Evolutionary conservation across 2,797 vertebrate genomes (phyloP).

Genomic region (Sebastes cheni): DNA sequence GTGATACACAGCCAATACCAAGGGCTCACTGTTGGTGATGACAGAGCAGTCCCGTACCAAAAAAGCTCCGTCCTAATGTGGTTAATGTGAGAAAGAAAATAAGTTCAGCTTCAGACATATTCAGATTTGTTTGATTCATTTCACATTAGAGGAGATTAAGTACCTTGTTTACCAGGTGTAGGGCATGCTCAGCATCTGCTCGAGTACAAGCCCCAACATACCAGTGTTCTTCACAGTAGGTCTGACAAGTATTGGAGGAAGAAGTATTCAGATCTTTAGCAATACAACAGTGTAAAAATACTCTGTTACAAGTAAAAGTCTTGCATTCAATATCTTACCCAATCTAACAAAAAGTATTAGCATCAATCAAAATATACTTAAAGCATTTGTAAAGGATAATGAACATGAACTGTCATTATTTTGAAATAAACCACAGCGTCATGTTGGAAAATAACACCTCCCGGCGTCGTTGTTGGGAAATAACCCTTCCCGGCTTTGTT

Average conservation of each 20-base stretch:
- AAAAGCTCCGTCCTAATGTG: constrained; percentile 89
- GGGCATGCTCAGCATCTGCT: constrained; percentile 84
- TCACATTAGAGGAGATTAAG: not conserved
- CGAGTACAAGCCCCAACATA: constrained; percentile 85
- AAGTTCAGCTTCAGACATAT: not conserved
- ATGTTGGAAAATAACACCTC: too few relatives aligned
- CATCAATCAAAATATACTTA: not conserved
- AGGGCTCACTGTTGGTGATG: constrained; percentile 83
- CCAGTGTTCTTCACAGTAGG: constrained; percentile 78
- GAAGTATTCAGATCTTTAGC: not conserved
- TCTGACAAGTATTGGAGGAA: constrained; percentile 47
- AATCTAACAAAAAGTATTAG: not conserved
- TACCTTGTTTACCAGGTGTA: constrained; percentile 86
- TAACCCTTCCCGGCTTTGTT: too few relatives aligned
- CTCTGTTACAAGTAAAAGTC: not conserved
- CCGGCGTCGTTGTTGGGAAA: too few relatives aligned
- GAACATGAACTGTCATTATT: too few relatives aligned
- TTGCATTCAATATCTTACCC: not conserved
- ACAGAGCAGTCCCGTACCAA: constrained; percentile 89
- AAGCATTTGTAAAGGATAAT: not conserved
- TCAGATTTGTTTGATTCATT: not conserved
- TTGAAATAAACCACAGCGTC: too few relatives aligned
- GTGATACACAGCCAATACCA: constrained; percentile 87
- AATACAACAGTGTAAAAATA: not conserved
- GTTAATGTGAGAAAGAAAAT: constrained; percentile 1